phyloP scores from a whole-genome alignment of 2,113 vertebrate genomes.

The Choloepus hoffmanni region DNA sequence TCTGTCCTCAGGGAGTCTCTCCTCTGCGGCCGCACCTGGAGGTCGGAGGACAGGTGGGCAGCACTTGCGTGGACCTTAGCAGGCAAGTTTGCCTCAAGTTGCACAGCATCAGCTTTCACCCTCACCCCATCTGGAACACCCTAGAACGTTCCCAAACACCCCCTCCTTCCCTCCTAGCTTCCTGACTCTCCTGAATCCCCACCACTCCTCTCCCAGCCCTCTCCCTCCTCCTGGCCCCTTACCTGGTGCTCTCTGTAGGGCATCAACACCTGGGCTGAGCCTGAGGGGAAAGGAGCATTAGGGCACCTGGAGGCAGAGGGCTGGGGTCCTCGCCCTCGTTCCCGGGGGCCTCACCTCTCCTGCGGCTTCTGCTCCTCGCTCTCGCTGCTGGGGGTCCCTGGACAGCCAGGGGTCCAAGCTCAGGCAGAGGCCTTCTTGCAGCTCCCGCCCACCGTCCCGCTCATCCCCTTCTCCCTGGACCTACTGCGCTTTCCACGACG shows the following conservation, averaged over 20 bases:
- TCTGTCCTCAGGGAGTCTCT: background rate
- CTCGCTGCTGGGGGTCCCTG: background rate
- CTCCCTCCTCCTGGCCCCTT: background rate
- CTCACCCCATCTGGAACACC: background rate
- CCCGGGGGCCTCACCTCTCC: background rate
- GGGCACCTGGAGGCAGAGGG: background rate
- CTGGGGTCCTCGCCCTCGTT: accelerated
- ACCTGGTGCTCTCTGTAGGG: conserved; percentile 24
- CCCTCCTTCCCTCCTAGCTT: background rate
- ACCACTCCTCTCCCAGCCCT: too few species aligned
- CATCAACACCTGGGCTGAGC: background rate
- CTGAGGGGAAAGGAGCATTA: background rate
- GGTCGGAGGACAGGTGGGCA: background rate
- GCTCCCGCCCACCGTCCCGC: background rate
- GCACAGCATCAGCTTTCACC: background rate
- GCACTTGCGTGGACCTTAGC: background rate
- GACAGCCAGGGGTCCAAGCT: background rate
- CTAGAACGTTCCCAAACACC: background rate
- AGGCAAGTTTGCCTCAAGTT: background rate
- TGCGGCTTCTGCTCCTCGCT: background rate
- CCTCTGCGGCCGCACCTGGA: background rate
- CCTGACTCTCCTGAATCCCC: too few species aligned
- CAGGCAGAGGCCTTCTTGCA: background rate
- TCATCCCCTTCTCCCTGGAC: background rate
- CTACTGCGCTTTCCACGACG: background rate